A percentile compares a stretch with the other conserved stretches of the same genome.
phyloP scores from a whole-genome alignment of 2,113 vertebrate genomes.

The Laticauda colubrina region DNA sequence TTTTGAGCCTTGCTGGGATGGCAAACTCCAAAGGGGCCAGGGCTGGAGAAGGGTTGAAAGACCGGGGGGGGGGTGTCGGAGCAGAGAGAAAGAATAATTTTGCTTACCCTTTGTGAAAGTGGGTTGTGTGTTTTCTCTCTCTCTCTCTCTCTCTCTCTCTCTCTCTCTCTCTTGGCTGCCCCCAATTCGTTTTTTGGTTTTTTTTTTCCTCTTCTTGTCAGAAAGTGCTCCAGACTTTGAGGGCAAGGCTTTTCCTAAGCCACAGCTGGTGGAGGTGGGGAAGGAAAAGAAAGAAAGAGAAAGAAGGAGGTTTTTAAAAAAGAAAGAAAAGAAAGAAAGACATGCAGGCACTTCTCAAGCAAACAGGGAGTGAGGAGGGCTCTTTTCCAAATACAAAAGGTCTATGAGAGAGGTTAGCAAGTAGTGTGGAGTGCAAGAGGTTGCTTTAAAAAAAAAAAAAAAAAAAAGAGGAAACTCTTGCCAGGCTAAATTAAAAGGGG shows the following conservation, averaged over 20 bases:
- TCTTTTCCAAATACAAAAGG: conserved; percentile 71
- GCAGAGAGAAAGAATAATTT: neutral
- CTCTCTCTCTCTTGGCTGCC: conserved; percentile 31
- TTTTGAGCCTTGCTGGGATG: neutral
- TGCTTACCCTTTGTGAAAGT: conserved; percentile 57
- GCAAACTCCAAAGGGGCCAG: neutral
- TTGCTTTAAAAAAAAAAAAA: neutral
- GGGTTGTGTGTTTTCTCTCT: neutral
- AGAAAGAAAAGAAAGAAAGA: too few relatives aligned
- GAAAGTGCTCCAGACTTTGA: conserved; percentile 57
- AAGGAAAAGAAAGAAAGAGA: neutral
- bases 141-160: conserved; percentile 2
- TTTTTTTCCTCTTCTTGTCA: conserved; percentile 40
- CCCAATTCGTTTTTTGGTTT: conserved; percentile 29
- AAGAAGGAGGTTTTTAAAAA: neutral
- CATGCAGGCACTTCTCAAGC: conserved; percentile 45
- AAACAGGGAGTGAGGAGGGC: conserved; percentile 25
- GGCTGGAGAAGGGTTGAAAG: conserved; percentile 19
- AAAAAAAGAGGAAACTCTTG: conserved; percentile 47
- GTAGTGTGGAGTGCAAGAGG: conserved; percentile 57
- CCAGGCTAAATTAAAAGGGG: conserved; percentile 56
- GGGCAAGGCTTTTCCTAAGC: conserved; percentile 24
- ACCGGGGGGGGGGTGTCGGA: too few relatives aligned
- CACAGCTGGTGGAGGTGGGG: conserved; percentile 17
- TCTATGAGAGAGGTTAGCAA: conserved; percentile 60